Evolutionary conservation across 2,797 vertebrate species (phyloP), one percentile per base, ranked within the genome.

Genomic region (Gymnoscopelus microlampas): DNA sequence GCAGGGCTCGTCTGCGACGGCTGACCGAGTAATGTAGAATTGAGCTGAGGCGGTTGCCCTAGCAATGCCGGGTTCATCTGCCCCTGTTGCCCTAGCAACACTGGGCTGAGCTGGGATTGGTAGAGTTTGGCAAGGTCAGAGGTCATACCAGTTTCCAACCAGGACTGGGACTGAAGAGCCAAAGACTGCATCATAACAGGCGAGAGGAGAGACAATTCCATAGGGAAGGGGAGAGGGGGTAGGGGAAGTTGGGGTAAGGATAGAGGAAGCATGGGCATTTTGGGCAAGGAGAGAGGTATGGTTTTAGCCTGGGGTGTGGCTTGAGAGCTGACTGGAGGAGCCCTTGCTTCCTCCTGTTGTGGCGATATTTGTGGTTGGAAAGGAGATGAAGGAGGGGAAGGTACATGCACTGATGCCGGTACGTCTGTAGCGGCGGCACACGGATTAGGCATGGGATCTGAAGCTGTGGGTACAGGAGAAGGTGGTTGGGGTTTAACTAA

Each of bases 131-230:
- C 94, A 82, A 99, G 81, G 64, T 99, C 97, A 0, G 95, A 90
- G 3, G 94, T 95, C 70, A 98, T 70, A 49, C 82, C 89, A 32
- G 96, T 88, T 64, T 99, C 97, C 51, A 99, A 90, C 91, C 97
- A 93, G 0, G 95, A 91, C 75, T 98, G 74, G 0, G 95, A 88
- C 78, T 97, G 96, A 49, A 99, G 91, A 5, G 96, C 91, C 92
- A 99, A 92, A 3, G 96, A 94, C 87, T 98, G 97, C 96, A 99
- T 98, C 93, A 99, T 92, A 66, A 97, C 94, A 0, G 96, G 95
- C 0, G 98, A 90, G 82, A 99, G 96, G 80, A 99, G 94, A 73
- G 97, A 95, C 65, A 99, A 88, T 78, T 99, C 98, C 95, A 99
- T 95, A 0, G 96, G 90, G 88, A 99, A 95, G 57, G 96, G 92